Conservation (phyloP, 2,113 vertebrate species). For the Mustela nigripes region DNA sequence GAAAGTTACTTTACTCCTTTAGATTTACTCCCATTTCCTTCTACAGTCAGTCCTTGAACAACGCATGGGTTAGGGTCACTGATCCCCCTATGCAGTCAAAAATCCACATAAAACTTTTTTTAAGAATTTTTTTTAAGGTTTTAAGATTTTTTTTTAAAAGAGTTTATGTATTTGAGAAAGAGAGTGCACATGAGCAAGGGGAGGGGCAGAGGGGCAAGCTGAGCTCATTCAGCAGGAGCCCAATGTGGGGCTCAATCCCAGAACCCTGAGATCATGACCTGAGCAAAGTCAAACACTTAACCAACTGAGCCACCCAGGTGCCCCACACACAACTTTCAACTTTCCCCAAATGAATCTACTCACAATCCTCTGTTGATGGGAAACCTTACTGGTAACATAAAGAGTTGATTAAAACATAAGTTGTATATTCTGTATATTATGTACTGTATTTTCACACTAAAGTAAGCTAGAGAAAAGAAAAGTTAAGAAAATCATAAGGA, state of each 20-base stretch:
- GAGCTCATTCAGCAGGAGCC: background rate
- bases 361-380: background rate
- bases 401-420: background rate
- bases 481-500: background rate
- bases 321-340: background rate
- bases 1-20: slow-evolving; percentile 24
- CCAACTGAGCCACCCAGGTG: background rate
- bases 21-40: background rate
- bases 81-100: background rate
- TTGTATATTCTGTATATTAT: background rate
- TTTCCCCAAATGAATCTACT: background rate
- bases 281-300: background rate
- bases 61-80: background rate
- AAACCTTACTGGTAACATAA: background rate
- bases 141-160: background rate
- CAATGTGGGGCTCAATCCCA: background rate
- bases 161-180: background rate
- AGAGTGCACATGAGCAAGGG: background rate
- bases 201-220: background rate
- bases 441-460: background rate
- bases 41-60: background rate
- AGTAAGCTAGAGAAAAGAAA: background rate
- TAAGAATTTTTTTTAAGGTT: too few relatives aligned
- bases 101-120: background rate
- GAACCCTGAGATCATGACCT: background rate